Conservation (phyloP, 2,888 invertebrate genomes). For the Sinopyrophorus schimmeli region DNA sequence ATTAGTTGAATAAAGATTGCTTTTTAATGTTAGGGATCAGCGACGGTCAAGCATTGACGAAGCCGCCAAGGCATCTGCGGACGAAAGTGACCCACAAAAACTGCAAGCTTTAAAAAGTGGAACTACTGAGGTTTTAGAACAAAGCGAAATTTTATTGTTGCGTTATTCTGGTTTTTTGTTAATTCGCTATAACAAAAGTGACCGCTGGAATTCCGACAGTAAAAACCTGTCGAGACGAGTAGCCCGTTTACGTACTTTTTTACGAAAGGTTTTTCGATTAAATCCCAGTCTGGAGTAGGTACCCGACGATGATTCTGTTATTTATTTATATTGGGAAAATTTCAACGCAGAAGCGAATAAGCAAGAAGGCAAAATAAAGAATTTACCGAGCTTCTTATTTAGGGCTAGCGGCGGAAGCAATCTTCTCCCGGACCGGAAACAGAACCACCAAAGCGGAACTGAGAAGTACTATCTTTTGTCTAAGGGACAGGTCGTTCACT, state of each 20-base stretch:
- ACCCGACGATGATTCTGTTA: background rate
- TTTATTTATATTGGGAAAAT: slow-evolving; percentile 7
- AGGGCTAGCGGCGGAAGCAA: slow-evolving; percentile 27
- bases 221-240: slow-evolving; percentile 45
- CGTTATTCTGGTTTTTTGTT: slow-evolving; percentile 34
- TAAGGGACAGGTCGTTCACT: slow-evolving; percentile 35
- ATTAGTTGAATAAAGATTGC: background rate
- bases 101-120: background rate
- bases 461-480: slow-evolving; percentile 30
- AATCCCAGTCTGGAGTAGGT: slow-evolving; percentile 9
- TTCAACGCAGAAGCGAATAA: background rate
- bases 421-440: slow-evolving; percentile 29
- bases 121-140: too few species aligned
- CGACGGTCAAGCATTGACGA: background rate
- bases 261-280: slow-evolving; percentile 8
- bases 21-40: slow-evolving; percentile 2
- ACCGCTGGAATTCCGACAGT: slow-evolving; percentile 24
- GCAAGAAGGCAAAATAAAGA: slow-evolving; percentile 9
- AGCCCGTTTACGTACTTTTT: slow-evolving; percentile 11
- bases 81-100: background rate
- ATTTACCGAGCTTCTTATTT: slow-evolving; percentile 13
- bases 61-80: too few species aligned
- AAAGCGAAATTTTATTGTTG: slow-evolving; percentile 31
- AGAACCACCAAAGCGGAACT: slow-evolving; percentile 32
- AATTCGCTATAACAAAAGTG: slow-evolving; percentile 38